phyloP scores from a whole-genome alignment of 2,113 vertebrate genomes.

The Dolichallabes microphthalmus region DNA sequence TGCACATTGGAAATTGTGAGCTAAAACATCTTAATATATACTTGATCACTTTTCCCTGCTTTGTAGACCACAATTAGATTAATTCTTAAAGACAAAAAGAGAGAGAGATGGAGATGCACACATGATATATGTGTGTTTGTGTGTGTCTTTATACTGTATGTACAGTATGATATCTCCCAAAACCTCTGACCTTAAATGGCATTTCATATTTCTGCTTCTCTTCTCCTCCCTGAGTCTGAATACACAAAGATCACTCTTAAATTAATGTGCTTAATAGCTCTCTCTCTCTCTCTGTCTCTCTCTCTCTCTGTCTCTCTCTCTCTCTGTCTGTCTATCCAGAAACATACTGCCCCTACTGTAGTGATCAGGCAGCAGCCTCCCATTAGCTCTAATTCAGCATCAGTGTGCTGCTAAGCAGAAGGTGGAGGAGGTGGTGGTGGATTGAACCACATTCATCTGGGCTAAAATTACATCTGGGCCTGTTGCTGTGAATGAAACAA shows the following conservation, averaged over 20 bases:
- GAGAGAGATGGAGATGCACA: too few relatives aligned
- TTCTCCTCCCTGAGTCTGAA: neutral
- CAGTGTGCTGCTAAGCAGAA: slow-evolving; percentile 22
- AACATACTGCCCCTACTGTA: slow-evolving; percentile 28
- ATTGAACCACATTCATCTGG: slow-evolving; percentile 34
- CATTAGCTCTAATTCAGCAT: slow-evolving; percentile 4
- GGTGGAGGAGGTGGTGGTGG: slow-evolving; percentile 14
- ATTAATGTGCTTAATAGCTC: slow-evolving; percentile 14
- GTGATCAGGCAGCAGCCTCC: slow-evolving; percentile 4
- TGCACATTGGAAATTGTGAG: too few relatives aligned
- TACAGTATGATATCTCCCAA: neutral
- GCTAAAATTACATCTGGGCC: slow-evolving; percentile 48
- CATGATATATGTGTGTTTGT: too few relatives aligned
- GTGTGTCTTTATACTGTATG: too few relatives aligned
- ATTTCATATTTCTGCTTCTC: neutral
- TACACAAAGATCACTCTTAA: slow-evolving; percentile 9
- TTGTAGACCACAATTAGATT: too few relatives aligned
- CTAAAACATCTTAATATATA: too few relatives aligned
- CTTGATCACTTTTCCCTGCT: too few relatives aligned
- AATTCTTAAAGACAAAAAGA: too few relatives aligned
- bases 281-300: neutral
- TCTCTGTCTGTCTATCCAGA: neutral
- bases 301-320: too few relatives aligned
- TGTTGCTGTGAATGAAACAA: slow-evolving; percentile 40
- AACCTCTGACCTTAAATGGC: neutral